Percentiles rank a stretch among this genome's conserved stretches.
These are phyloP conservation scores for Papilio elwesi DNA, from an alignment of 2,888 invertebrate species.

Conservation along the genomic window DNA sequence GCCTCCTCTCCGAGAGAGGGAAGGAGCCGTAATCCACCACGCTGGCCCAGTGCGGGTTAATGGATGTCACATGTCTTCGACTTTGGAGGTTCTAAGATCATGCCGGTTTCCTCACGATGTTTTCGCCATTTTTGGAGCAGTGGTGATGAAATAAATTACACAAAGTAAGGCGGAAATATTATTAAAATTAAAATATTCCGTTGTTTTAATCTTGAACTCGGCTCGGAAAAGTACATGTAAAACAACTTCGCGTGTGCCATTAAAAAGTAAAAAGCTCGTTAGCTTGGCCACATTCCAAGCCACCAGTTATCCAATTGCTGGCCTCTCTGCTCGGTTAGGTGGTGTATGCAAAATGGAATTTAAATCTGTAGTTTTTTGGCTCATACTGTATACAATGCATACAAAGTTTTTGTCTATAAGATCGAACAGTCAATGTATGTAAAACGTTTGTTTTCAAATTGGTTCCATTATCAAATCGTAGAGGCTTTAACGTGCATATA, in stretches of 20 bases:
- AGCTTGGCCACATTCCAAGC: conserved; percentile 32
- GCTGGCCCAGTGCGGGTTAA: too few species aligned
- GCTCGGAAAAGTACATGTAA: conserved; percentile 7
- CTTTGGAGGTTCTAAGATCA: too few species aligned
- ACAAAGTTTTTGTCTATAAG: background rate
- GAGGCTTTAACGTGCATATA: too few species aligned
- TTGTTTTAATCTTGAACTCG: conserved; percentile 11
- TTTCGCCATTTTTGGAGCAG: too few species aligned
- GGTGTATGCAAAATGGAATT: conserved; percentile 26
- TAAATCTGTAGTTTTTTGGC: conserved; percentile 14
- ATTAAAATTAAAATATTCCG: conserved; percentile 7
- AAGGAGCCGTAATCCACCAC: too few species aligned
- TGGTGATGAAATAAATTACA: too few species aligned
- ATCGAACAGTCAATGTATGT: background rate
- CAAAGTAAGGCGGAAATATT: background rate
- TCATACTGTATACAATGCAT: conserved; percentile 5
- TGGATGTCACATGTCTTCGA: too few species aligned
- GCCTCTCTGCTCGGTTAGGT: conserved; percentile 6
- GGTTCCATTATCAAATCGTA: too few species aligned
- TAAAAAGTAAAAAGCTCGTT: conserved; percentile 32
- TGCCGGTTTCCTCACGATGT: too few species aligned
- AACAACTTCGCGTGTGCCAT: conserved; percentile 25
- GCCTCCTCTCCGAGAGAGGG: too few species aligned
- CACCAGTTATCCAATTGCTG: conserved; percentile 34
- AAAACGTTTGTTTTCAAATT: background rate